Conservation (phyloP, 2,797 vertebrate species). For the Denticeps clupeoides region DNA sequence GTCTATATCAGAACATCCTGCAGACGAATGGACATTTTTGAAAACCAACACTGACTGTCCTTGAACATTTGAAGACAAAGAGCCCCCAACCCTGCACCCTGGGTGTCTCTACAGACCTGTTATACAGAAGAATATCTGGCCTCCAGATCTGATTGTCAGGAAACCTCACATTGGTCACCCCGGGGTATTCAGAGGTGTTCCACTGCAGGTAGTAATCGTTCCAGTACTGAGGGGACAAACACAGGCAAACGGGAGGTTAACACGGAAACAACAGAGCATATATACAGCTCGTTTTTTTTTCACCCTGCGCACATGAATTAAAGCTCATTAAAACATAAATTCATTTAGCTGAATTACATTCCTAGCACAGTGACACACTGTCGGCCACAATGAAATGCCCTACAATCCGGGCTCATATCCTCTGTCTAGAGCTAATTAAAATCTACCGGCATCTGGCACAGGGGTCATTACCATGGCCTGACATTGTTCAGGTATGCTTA, state of each 20-base stretch:
- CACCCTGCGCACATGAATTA: too few species aligned
- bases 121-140: slow-evolving; percentile 91
- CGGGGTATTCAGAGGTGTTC: slow-evolving; percentile 74
- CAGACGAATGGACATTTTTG: too few species aligned
- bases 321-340: too few species aligned
- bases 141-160: slow-evolving; percentile 84
- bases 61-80: slow-evolving; percentile 7
- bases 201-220: slow-evolving; percentile 78
- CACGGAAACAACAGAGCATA: not conserved
- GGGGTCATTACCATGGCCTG: slow-evolving; percentile 5
- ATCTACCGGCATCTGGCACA: slow-evolving; percentile 15
- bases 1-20: too few species aligned
- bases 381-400: slow-evolving; percentile 11
- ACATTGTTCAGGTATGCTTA: slow-evolving; percentile 7
- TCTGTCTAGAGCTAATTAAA: slow-evolving; percentile 21
- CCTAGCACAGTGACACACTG: slow-evolving; percentile 5
- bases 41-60: slow-evolving; percentile 14
- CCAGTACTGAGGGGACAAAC: slow-evolving; percentile 66
- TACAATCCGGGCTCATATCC: slow-evolving; percentile 9
- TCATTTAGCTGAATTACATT: slow-evolving; percentile 7
- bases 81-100: slow-evolving; percentile 3
- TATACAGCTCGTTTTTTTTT: not conserved
- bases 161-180: slow-evolving; percentile 78
- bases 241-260: too few species aligned
- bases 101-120: slow-evolving; percentile 85